Percentiles rank a stretch among this genome's conserved stretches.
Conservation (phyloP, 2,113 vertebrate genomes). For the Verasper variegatus region DNA sequence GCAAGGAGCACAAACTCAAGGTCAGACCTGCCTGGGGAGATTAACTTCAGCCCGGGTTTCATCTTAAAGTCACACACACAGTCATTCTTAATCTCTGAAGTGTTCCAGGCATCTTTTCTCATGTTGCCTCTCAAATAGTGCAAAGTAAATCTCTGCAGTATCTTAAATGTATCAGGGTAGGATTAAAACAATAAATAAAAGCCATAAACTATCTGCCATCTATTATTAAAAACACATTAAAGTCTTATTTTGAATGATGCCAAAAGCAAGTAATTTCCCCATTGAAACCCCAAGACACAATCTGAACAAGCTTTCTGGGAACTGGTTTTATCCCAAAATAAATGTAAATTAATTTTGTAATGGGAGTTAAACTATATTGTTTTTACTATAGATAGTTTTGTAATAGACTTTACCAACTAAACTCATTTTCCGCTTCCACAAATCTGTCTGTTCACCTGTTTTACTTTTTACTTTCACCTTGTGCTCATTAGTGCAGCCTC, state of each 20-base stretch:
- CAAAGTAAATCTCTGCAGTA: background rate
- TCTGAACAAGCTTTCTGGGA: background rate
- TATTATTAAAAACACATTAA: no score
- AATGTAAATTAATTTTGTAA: background rate
- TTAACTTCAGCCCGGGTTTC: background rate
- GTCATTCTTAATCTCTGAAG: no score
- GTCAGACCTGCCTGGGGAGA: conserved; percentile 65
- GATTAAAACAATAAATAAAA: background rate
- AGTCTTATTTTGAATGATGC: no score
- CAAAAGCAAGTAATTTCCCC: no score
- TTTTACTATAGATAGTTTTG: no score
- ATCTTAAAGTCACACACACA: no score
- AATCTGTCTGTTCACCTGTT: no score
- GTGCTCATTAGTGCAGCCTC: background rate
- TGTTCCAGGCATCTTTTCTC: background rate
- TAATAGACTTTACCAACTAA: no score
- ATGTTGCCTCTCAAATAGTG: no score
- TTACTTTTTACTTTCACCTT: background rate
- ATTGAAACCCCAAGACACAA: no score
- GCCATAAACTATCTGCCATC: background rate
- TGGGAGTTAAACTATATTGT: background rate
- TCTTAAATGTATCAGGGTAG: background rate
- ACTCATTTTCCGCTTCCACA: no score
- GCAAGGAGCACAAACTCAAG: conserved; percentile 97
- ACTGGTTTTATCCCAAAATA: background rate